Evolutionary conservation across 2,113 vertebrate species (phyloP).

Genomic region (Uria aalge): DNA sequence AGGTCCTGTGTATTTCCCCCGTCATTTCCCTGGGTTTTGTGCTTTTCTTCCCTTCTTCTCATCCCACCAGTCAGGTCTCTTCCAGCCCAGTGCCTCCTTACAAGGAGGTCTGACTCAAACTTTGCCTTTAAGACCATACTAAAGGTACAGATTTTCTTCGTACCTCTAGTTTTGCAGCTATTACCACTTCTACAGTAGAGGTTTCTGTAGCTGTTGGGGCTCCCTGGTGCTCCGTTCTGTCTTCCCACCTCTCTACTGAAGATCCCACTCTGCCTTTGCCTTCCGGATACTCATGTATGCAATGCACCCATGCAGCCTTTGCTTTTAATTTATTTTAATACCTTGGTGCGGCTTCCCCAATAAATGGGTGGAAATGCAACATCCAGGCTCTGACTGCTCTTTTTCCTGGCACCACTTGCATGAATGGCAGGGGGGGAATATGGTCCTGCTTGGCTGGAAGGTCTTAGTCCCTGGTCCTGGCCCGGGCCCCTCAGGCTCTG

Average conservation of each 20-base stretch:
- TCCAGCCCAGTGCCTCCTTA: not conserved
- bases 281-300: not conserved
- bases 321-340: slow-evolving; percentile 53
- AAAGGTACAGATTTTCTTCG: not conserved
- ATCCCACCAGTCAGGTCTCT: not conserved
- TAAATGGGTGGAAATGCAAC: slow-evolving; percentile 38
- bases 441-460: not conserved
- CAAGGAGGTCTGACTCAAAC: not conserved
- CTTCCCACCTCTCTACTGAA: not conserved
- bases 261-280: not conserved
- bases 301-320: not conserved
- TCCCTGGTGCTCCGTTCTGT: not conserved
- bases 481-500: not conserved
- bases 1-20: not conserved
- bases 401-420: not conserved
- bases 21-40: not conserved
- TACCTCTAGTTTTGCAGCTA: not conserved
- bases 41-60: not conserved
- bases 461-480: not conserved
- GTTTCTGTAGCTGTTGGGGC: not conserved
- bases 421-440: not conserved
- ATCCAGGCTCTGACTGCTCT: not conserved
- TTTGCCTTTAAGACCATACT: not conserved
- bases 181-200: not conserved
- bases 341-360: not conserved